These are phyloP conservation scores for Xanthorhoe spadicearia DNA, from an alignment of 2,888 invertebrate species.

Conservation along the genomic window DNA sequence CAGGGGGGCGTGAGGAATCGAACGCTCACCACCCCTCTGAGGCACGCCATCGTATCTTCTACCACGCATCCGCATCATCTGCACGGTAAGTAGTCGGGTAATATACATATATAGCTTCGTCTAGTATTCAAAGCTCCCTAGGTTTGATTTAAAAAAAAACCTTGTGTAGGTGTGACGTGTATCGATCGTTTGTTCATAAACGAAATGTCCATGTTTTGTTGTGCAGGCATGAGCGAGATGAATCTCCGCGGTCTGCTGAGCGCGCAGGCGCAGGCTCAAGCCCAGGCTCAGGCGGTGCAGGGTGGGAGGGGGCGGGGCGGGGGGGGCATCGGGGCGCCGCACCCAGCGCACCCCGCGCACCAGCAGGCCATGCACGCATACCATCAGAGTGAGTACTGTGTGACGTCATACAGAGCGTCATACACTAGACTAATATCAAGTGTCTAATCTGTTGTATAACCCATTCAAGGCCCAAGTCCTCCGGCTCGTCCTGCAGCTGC, in stretches of 20 bases:
- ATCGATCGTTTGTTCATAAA: too few species aligned
- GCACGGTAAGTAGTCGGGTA: constrained; percentile 71
- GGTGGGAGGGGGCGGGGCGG: too few species aligned
- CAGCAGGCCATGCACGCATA: constrained; percentile 65
- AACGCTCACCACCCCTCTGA: constrained; percentile 70
- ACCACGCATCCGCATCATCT: constrained; percentile 87
- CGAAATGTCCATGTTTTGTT: too few species aligned
- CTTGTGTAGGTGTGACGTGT: background rate
- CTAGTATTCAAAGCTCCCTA: too few species aligned
- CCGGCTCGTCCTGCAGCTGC: too few species aligned
- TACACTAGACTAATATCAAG: too few species aligned
- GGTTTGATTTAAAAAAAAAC: too few species aligned
- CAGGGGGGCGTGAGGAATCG: constrained; percentile 53
- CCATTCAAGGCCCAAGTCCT: too few species aligned
- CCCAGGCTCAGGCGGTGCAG: constrained; percentile 60
- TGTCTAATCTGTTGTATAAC: too few species aligned
- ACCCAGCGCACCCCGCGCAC: constrained; percentile 35
- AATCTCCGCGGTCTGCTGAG: constrained; percentile 79
- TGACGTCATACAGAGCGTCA: too few species aligned
- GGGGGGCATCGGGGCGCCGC: constrained; percentile 35
- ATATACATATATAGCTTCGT: too few species aligned
- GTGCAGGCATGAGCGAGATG: constrained; percentile 73
- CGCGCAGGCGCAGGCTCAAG: constrained; percentile 56
- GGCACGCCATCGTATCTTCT: constrained; percentile 86
- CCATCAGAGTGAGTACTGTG: constrained; percentile 69